These are phyloP conservation scores for Sibirionetta formosa DNA, from an alignment of 2,797 vertebrate species.

Conservation along the genomic window DNA sequence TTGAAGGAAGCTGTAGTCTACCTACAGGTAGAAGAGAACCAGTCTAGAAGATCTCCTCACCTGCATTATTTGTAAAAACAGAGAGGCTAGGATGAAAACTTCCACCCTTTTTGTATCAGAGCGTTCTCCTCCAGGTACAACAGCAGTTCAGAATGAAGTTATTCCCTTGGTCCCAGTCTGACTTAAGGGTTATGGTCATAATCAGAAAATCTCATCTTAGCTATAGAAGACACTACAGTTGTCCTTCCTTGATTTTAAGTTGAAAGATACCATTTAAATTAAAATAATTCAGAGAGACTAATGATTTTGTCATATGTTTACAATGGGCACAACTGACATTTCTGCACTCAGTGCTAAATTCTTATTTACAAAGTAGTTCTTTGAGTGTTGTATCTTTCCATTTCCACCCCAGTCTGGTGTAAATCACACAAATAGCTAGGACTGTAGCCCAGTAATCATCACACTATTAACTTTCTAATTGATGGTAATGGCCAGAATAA, in stretches of 20 bases:
- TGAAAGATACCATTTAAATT: constrained; percentile 17
- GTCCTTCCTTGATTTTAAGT: neutral
- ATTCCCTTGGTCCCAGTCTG: neutral
- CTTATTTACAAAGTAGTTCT: constrained; percentile 21
- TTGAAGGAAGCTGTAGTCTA: neutral
- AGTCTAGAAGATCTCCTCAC: neutral
- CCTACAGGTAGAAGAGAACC: neutral
- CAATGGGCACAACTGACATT: neutral
- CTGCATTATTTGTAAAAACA: neutral
- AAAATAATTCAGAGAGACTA: neutral
- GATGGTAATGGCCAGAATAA: constrained; percentile 71
- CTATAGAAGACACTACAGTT: neutral
- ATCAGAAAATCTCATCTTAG: neutral
- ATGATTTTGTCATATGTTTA: constrained; percentile 5
- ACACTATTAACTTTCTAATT: constrained; percentile 70
- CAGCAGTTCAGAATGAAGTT: neutral
- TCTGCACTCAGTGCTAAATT: neutral
- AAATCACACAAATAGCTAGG: constrained; percentile 69
- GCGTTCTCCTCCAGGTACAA: neutral
- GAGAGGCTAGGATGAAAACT: neutral
- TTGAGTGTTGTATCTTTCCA: neutral
- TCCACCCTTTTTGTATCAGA: neutral
- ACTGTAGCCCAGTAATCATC: constrained; percentile 52
- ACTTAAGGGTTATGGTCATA: neutral
- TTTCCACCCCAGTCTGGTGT: constrained; percentile 5